phyloP scores from a whole-genome alignment of 2,888 invertebrate genomes.

The Cabera pusaria region DNA sequence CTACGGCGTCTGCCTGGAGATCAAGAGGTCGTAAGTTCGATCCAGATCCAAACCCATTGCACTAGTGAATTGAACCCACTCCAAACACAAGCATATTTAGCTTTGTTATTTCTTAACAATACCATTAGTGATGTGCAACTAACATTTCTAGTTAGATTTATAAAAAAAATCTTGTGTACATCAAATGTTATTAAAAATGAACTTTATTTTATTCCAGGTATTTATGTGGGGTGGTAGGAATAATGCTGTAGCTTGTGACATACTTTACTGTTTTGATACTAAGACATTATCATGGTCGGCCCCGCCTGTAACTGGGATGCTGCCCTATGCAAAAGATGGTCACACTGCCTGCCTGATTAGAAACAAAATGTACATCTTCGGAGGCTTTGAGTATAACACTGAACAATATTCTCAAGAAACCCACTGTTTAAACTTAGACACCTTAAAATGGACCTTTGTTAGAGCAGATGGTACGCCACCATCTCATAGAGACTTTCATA shows the following conservation, averaged over 20 bases:
- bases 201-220: conserved; percentile 69
- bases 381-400: conserved; percentile 94
- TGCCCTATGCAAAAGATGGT: conserved; percentile 94
- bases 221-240: conserved; percentile 97
- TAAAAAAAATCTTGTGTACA: no score
- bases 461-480: conserved; percentile 86
- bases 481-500: conserved; percentile 93
- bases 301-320: conserved; percentile 85
- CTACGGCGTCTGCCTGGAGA: no score
- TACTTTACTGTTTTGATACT: conserved; percentile 92
- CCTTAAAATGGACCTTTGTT: conserved; percentile 88
- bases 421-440: conserved; percentile 88
- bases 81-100: no score
- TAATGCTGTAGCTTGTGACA: conserved; percentile 91
- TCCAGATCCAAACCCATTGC: no score
- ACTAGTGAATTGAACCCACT: no score
- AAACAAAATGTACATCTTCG: conserved; percentile 94
- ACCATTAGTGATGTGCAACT: no score
- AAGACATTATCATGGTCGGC: conserved; percentile 86
- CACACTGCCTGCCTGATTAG: conserved; percentile 93
- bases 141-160: no score
- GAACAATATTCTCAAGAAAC: conserved; percentile 92
- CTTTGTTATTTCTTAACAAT: no score
- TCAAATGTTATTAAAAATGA: no score
- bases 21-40: no score